A percentile compares a stretch with the other conserved stretches of the same genome.
Evolutionary conservation across 2,113 vertebrate species (phyloP).

Genomic region (Stictonetta naevosa): DNA sequence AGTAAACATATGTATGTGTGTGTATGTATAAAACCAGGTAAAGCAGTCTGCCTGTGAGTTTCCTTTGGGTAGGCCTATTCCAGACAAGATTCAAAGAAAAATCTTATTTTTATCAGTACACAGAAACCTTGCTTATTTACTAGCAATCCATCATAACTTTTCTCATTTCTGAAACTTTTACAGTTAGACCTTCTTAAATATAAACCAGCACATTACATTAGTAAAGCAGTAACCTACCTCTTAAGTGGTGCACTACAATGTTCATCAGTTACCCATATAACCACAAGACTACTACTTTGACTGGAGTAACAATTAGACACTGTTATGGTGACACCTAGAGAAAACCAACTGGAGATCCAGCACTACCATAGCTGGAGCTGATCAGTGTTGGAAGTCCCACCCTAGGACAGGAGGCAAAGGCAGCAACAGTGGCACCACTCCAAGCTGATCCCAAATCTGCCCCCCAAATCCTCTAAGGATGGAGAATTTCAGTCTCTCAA

Average conservation of each 20-base stretch:
- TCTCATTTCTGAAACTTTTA: neutral
- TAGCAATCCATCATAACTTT: neutral
- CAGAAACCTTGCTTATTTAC: neutral
- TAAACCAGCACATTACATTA: neutral
- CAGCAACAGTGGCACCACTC: neutral
- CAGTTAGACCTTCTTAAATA: neutral
- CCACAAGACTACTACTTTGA: neutral
- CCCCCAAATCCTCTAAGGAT: neutral
- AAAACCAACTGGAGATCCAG: conserved; percentile 5
- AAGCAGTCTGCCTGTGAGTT: neutral
- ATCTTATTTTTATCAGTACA: neutral
- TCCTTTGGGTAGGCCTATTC: neutral
- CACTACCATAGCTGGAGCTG: neutral
- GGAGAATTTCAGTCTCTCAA: neutral
- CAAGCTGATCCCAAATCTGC: neutral
- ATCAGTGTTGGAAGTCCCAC: neutral
- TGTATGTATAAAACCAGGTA: neutral
- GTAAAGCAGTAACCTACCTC: neutral
- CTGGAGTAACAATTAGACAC: neutral
- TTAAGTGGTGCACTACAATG: neutral
- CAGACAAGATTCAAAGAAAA: neutral
- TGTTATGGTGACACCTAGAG: conserved; percentile 42
- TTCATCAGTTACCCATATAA: neutral
- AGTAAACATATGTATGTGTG: neutral
- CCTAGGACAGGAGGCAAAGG: neutral